Percentiles rank a stretch among this genome's conserved stretches.
These are phyloP conservation scores for Diaperis boleti DNA, from an alignment of 2,888 invertebrate genomes.

Conservation along the genomic window DNA sequence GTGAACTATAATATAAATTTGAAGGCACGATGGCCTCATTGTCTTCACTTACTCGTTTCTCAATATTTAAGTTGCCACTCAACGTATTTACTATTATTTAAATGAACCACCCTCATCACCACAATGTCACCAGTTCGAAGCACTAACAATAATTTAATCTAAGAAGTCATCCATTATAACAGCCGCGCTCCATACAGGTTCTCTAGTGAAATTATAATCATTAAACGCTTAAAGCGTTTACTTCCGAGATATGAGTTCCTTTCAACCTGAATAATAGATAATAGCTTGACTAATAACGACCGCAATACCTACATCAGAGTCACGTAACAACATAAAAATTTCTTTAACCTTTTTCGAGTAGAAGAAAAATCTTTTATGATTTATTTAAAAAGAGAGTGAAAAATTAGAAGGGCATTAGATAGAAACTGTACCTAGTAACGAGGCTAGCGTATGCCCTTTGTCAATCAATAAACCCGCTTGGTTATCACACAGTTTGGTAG, in stretches of 20 bases:
- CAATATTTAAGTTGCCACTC: background rate
- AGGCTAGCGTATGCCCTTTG: too few species aligned
- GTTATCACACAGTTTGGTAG: too few species aligned
- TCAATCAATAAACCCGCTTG: too few species aligned
- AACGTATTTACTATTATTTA: constrained; percentile 20
- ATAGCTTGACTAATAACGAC: background rate
- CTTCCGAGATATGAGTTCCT: constrained; percentile 27
- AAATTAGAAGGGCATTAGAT: too few species aligned
- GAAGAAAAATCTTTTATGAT: too few species aligned
- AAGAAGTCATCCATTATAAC: constrained; percentile 20
- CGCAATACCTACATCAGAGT: background rate
- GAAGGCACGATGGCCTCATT: too few species aligned
- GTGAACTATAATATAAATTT: too few species aligned
- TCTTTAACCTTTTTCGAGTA: too few species aligned
- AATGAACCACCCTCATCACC: constrained; percentile 27
- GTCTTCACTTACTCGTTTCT: too few species aligned
- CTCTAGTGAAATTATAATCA: constrained; percentile 21
- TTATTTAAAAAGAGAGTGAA: too few species aligned
- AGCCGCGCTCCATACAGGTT: constrained; percentile 12
- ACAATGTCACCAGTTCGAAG: constrained; percentile 24
- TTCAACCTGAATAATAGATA: constrained; percentile 15
- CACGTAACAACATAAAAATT: background rate
- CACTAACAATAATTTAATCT: constrained; percentile 27
- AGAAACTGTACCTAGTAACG: too few species aligned
- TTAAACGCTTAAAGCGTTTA: constrained; percentile 23